phyloP scores from a whole-genome alignment of 1,140 invertebrate genomes.

The Sitophilus oryzae region DNA sequence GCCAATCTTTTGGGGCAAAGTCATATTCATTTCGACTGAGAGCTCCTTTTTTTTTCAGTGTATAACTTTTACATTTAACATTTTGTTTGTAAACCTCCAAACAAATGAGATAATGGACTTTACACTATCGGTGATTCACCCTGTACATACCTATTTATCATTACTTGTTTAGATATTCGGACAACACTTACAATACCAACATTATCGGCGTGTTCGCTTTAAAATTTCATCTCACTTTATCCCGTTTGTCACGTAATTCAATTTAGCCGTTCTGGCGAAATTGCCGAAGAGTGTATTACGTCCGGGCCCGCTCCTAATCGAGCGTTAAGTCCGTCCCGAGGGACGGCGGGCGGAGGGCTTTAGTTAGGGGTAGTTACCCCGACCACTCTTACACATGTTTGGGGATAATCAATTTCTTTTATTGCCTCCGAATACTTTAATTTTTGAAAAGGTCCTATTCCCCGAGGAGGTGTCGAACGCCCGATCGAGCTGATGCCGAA shows the following conservation, averaged over 20 bases:
- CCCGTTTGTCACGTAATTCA: conserved; percentile 34
- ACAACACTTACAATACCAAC: too few species aligned
- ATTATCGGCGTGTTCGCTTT: too few species aligned
- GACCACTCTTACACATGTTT: conserved; percentile 33
- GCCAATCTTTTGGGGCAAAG: too few species aligned
- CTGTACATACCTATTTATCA: too few species aligned
- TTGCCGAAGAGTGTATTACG: conserved; percentile 40
- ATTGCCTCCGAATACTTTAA: conserved; percentile 25
- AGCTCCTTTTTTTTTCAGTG: too few species aligned
- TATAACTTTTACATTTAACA: too few species aligned
- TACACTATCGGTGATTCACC: too few species aligned
- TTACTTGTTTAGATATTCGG: too few species aligned
- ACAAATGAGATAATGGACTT: too few species aligned
- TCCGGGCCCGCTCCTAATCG: conserved; percentile 38
- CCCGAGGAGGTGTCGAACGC: conserved; percentile 3
- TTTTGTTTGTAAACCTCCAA: too few species aligned
- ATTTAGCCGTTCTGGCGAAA: conserved; percentile 36
- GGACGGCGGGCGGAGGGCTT: conserved; percentile 23
- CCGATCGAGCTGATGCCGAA: neutral
- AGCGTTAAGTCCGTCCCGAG: conserved; percentile 35
- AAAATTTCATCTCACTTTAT: conserved; percentile 21
- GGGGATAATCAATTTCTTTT: conserved; percentile 30
- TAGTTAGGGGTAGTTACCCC: conserved; percentile 32
- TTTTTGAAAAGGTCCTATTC: conserved; percentile 22
- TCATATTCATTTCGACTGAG: too few species aligned